Evolutionary conservation across 2,113 vertebrate species (phyloP).

Genomic region (Miniopterus natalensis): DNA sequence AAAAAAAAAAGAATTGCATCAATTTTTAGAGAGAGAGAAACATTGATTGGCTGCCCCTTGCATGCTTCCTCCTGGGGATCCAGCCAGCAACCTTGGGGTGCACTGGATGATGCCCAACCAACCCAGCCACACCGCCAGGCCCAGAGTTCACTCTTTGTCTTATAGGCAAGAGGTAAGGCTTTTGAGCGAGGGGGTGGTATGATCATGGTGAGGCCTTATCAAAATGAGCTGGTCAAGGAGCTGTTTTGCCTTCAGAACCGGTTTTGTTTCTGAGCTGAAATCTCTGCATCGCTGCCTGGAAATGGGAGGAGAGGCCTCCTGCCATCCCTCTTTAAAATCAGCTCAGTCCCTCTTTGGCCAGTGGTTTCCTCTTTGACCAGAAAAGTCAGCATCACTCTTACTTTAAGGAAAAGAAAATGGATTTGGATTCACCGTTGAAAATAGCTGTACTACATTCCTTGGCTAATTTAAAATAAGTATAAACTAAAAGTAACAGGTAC

Average conservation of each 20-base stretch:
- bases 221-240: neutral
- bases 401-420: constrained; percentile 6
- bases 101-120: neutral
- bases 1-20: neutral
- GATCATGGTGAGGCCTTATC: neutral
- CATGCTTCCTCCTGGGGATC: no score
- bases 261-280: neutral
- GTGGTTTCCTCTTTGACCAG: constrained; percentile 30
- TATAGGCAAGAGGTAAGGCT: neutral
- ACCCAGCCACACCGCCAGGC: neutral
- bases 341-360: neutral
- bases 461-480: neutral
- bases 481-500: neutral
- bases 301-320: neutral
- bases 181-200: neutral
- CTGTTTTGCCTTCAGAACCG: neutral
- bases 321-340: neutral
- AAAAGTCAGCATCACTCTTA: neutral
- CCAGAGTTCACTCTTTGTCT: neutral
- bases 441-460: neutral
- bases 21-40: neutral
- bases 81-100: neutral
- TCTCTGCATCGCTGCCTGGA: neutral
- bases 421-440: neutral
- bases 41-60: neutral